Evolutionary conservation across 1,140 invertebrate species (phyloP), one percentile per base, ranked within the genome.

Genomic region (Cydia pomonella): DNA sequence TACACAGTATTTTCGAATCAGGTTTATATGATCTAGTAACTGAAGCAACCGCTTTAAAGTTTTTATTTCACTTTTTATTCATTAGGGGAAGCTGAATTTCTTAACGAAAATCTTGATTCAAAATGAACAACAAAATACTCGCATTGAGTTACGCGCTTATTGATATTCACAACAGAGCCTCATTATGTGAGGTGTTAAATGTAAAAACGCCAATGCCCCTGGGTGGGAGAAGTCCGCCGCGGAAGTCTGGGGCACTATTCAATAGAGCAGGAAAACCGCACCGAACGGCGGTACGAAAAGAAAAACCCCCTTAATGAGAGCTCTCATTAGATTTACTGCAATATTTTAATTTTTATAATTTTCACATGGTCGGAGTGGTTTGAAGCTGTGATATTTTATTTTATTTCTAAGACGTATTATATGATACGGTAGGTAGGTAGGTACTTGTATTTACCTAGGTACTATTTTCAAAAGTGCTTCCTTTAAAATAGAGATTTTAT

Each of bases 171-270:
- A 77, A 76, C 76, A 75, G 80, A 79, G 82, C 77, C 81, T 88
- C 84, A 86, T 88, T 87, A 88, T 84, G 62, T 50, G 75, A 80
- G 77, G 82, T 83, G 83, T 79, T 82, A 79, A 83, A 84, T 84
- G 82, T 79, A 84, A 86, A 86, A 87, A 82, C 79, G 81, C 66
- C 47, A 74, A 71, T 80, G 81, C 79, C 78, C 79, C 71, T 75
- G 75, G 80, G 81, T 77, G 38, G 64, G 73, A 50, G 72, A 76
- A 78, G 75, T 75, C 80, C 82, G 77, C 76, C 71, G 74, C 81
- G 80, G 83, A 83, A 83, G 74, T 75, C 79, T 80, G 78, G 78
- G 80, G 62, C 77, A 80, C 80, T 76, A 82, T 86, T 84, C 80
- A 79, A 83, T 86, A 75, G 77, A 73, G 44, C 76, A 77, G 79